These are phyloP conservation scores for Peromyscus eremicus DNA, from an alignment of 2,797 vertebrate species.

Conservation along the genomic window DNA sequence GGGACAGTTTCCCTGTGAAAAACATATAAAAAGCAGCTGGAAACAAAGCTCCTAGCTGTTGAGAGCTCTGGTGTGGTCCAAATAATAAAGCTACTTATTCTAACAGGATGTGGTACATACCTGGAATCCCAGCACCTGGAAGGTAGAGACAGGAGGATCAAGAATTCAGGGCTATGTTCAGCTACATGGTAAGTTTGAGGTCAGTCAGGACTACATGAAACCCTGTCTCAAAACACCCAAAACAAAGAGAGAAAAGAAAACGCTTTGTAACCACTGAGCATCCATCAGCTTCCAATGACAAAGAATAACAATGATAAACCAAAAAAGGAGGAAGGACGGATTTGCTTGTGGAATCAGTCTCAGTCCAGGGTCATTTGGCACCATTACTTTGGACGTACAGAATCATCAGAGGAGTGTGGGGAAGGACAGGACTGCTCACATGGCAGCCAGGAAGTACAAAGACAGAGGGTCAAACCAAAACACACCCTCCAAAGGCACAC, in stretches of 20 bases:
- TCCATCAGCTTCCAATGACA: neutral
- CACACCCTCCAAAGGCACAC: neutral
- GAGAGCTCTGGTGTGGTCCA: constrained; percentile 27
- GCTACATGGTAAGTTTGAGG: neutral
- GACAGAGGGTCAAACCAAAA: neutral
- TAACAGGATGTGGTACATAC: neutral
- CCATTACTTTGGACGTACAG: neutral
- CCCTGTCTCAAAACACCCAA: neutral
- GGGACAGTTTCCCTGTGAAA: constrained; percentile 1
- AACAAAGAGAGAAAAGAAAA: neutral
- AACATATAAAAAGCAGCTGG: neutral
- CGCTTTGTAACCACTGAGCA: neutral
- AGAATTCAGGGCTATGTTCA: neutral
- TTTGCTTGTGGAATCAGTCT: neutral
- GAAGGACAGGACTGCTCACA: neutral
- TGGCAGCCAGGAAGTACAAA: neutral
- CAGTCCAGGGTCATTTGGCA: too few relatives aligned
- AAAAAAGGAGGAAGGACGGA: neutral
- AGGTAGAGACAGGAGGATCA: neutral
- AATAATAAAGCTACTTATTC: neutral
- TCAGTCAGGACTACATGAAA: neutral
- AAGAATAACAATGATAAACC: neutral
- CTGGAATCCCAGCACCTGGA: neutral
- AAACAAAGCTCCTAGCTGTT: constrained; percentile 19
- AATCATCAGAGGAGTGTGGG: neutral